Base-by-base conservation (phyloP, 2,888 invertebrate species). In the Bibio marci region DNA sequence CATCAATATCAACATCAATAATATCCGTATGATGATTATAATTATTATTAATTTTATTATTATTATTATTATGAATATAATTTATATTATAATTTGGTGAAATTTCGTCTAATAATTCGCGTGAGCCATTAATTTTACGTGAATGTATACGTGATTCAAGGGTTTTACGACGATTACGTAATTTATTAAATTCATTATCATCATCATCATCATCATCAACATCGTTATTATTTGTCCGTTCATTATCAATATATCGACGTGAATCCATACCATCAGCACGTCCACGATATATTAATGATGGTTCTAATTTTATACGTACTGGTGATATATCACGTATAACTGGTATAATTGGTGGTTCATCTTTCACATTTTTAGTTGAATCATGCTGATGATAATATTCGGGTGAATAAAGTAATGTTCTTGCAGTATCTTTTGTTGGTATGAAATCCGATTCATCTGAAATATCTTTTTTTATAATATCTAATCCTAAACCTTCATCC, bases 401-500 rank as follows among this genome's bases (percentile, higher is more conserved):
- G n/a, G n/a, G n/a, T n/a, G n/a, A n/a, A n/a, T n/a, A n/a, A n/a
- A n/a, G n/a, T n/a, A n/a, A n/a, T n/a, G n/a, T n/a, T n/a, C n/a
- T n/a, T n/a, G n/a, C n/a, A n/a, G n/a, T 25, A 41, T 61, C 60
- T 2, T 50, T 49, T 3, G 49, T 50, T 39, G 52, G 31, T 13
- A 37, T 35, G 2, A 33, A 26, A 8, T 43, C 33, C 30, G 37
- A 32, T 27, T 67, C 66, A 37, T 67, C 66, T 22, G 22, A 22
- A 6, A 4, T 4, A 6, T 22, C 5, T 22, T 8, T 8, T 22
- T 22, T 22, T 22, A 6, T 22, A 1, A 56, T 56, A 52, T 82
- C 81, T 40, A 76, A 73, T 2, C 81, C 81, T n/a, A 81, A 58
- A 0, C 81, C 81, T 57, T 82, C 82, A 47, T 81, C 82, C 53